Base-by-base conservation (phyloP, 1,140 invertebrate genomes). In the Drosophila virilis region DNA sequence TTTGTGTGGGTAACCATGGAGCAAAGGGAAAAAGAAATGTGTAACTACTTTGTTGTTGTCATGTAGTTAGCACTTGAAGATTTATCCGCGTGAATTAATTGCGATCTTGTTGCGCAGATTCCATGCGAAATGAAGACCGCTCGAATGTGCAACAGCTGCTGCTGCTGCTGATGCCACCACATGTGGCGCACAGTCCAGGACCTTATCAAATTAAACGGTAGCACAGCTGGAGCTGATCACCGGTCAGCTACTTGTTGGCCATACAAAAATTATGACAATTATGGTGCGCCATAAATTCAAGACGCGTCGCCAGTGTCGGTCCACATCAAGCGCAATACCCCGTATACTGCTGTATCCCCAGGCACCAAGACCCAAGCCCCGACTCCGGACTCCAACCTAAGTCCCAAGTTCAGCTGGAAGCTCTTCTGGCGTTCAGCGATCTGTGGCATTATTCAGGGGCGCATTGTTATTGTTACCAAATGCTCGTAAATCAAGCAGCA, bases 21-120 rank as follows among this genome's bases (percentile, higher is more conserved):
- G 64, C 35, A 40, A 51, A 8, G 22, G 22, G 22, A 28, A 28
- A 59, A 61, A 81, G 64, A 73, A 70, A 74, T 68, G 79, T 89
- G 84, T 78, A 83, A 82, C 78, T 88, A 92, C 91, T 92, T 92
- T 92, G 91, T 92, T 92, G 91, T 92, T 92, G 91, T 92, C 91
- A 92, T 92, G 91, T 92, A 92, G 91, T 92, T 92, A 92, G 91
- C 91, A 92, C 91, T 92, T 92, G 74, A 90, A 92, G 91, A 92
- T 92, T 92, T 91, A 92, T 92, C 90, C 91, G 86, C 81, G 90
- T 78, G 75, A 92, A 92, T 92, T 91, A 91, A 92, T 92, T 91
- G 90, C 88, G 78, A 91, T 89, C 91, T 90, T 83, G 90, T 92
- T 91, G 84, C 71, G 67, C 60, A 82, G 76, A 78, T 76, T 48